Evolutionary conservation across 2,797 vertebrate genomes (phyloP).

Genomic region (Acanthopagrus latus): DNA sequence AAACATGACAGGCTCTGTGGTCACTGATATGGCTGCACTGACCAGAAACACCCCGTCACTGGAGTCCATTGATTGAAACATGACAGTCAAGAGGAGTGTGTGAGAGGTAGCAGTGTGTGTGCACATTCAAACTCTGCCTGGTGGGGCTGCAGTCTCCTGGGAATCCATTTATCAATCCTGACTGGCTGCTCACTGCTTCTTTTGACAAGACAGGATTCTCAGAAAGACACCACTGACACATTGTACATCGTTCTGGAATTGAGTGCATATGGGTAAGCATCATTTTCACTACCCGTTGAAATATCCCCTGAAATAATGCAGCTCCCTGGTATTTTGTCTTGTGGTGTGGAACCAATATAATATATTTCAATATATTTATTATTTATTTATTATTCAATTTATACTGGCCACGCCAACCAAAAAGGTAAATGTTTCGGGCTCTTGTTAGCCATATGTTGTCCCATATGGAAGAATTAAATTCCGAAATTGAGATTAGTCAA

Average conservation of each 20-base stretch:
- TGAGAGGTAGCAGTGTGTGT: slow-evolving; percentile 25
- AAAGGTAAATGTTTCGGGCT: too few species aligned
- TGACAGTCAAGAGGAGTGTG: slow-evolving; percentile 50
- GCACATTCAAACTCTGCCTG: slow-evolving; percentile 42
- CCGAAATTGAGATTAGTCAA: too few species aligned
- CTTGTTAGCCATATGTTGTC: too few species aligned
- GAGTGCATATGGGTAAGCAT: background rate
- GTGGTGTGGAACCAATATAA: too few species aligned
- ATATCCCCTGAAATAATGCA: too few species aligned
- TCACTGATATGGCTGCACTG: slow-evolving; percentile 26
- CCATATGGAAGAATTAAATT: too few species aligned
- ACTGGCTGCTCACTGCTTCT: slow-evolving; percentile 54
- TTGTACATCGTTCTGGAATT: background rate
- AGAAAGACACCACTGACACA: slow-evolving; percentile 48
- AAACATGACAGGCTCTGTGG: slow-evolving; percentile 28
- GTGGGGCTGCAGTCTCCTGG: slow-evolving; percentile 44
- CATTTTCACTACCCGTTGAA: background rate
- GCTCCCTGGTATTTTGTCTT: too few species aligned
- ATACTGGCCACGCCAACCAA: too few species aligned
- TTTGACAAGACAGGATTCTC: slow-evolving; percentile 58
- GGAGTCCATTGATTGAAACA: slow-evolving; percentile 70
- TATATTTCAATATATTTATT: too few species aligned
- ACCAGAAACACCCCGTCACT: slow-evolving; percentile 41
- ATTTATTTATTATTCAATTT: too few species aligned
- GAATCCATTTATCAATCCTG: slow-evolving; percentile 69